Percentiles rank a stretch among this genome's conserved stretches.
Evolutionary conservation across 1,140 invertebrate species (phyloP).

Genomic region (Macrotrachela quadricornifera): DNA sequence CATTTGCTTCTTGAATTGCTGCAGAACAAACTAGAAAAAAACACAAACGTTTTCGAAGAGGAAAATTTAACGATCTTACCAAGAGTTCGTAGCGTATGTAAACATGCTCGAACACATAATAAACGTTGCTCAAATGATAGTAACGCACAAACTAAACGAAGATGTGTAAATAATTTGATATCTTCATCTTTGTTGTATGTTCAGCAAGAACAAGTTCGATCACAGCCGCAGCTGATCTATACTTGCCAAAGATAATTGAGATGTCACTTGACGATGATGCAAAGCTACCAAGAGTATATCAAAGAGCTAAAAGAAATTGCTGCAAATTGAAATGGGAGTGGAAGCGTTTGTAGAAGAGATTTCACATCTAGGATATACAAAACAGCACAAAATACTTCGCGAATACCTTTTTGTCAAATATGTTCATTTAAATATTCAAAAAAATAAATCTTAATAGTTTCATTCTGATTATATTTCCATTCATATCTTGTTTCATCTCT

Average conservation of each 20-base stretch:
- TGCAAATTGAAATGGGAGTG: too few species aligned
- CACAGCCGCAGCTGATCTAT: too few species aligned
- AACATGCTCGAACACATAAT: slow-evolving; percentile 53
- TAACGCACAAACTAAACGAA: slow-evolving; percentile 58
- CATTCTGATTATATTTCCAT: slow-evolving; percentile 28
- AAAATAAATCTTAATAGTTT: too few species aligned
- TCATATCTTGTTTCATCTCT: slow-evolving; percentile 18
- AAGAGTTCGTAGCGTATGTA: slow-evolving; percentile 61
- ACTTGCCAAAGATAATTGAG: too few species aligned
- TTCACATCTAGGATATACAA: too few species aligned
- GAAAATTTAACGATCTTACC: slow-evolving; percentile 16
- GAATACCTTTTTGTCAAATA: slow-evolving; percentile 27
- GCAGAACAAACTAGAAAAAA: slow-evolving; percentile 49
- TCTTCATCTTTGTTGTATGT: slow-evolving; percentile 7
- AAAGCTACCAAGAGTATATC: too few species aligned
- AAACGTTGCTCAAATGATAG: slow-evolving; percentile 49
- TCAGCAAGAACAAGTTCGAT: too few species aligned
- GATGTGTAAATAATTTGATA: slow-evolving; percentile 48
- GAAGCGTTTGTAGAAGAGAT: too few species aligned
- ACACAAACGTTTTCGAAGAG: slow-evolving; percentile 5
- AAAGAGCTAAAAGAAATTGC: too few species aligned
- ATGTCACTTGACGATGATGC: too few species aligned
- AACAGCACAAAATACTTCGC: slow-evolving; percentile 28
- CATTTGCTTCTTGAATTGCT: slow-evolving; percentile 51
- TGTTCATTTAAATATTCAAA: too few species aligned